Evolutionary conservation across 2,888 invertebrate genomes (phyloP), one percentile per base, ranked within the genome.

Genomic region (Amiota minor): DNA sequence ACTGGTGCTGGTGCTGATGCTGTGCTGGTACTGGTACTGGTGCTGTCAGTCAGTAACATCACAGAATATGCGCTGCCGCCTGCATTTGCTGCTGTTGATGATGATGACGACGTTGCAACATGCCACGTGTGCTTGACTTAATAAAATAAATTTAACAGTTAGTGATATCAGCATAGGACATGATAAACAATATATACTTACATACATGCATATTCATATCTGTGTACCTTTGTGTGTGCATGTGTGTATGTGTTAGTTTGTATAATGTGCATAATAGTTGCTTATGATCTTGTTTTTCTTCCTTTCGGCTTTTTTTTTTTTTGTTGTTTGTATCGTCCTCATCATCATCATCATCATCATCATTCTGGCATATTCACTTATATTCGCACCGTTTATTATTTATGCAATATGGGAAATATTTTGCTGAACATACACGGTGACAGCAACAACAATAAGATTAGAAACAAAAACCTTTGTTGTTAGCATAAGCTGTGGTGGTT

Each of bases 91-190:
- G 53, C 47, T 62, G 67, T 69, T 74, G 62, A 65, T 72, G 73
- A 72, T 23, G 79, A 70, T 75, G 23, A 68, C 74, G 72, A 76
- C 71, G 65, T 76, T 62, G 62, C n/a, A 35, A 23, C 18, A 16
- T 71, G 72, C 79, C 20, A 23, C 78, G 78, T 85, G 85, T 83
- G 83, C 85, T 84, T 83, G 83, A 83, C 84, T 83, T 84, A 83
- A 83, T 83, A 83, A 83, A 83, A 68, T 68, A 68, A 68, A 68
- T 68, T 68, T 68, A 50, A 23, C 16, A 67, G 72, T 68, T 72
- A 67, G 64, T 59, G 68, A 68, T 72, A 67, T 61, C 23, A 59
- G 47, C 70, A 11, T 55, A 45, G 45, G 11, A 35, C 35, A 35
- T 35, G 35, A 6, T 35, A 35, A 6, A 35, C 35, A 35, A 35